Percentiles rank a stretch among this genome's conserved stretches.
phyloP scores from a whole-genome alignment of 2,113 vertebrate species.

The Platichthys stellatus region DNA sequence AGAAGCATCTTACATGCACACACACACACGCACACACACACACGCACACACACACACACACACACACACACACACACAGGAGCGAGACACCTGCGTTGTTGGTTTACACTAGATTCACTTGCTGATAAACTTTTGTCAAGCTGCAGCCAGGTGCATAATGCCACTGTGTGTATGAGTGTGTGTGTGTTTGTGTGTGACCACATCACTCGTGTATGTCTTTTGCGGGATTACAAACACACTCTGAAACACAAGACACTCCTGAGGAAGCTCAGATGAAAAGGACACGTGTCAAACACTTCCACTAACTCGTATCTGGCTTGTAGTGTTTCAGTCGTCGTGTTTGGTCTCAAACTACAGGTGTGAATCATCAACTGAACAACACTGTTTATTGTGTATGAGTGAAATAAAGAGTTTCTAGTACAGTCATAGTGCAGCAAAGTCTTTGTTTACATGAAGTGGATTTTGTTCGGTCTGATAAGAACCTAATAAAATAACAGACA shows the following conservation, averaged over 20 bases:
- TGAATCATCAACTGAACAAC: neutral
- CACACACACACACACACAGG: constrained; percentile 9
- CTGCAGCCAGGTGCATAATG: constrained; percentile 75
- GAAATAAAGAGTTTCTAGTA: neutral
- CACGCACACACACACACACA: constrained; percentile 4
- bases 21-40: neutral
- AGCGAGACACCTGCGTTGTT: constrained; percentile 74
- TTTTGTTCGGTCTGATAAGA: no score
- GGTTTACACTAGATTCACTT: constrained; percentile 69
- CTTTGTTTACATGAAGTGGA: no score
- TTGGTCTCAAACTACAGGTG: neutral
- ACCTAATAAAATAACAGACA: no score
- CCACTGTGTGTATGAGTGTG: constrained; percentile 3
- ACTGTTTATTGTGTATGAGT: neutral
- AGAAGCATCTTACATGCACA: constrained; percentile 24
- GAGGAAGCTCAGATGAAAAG: constrained; percentile 57
- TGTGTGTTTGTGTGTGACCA: constrained; percentile 45
- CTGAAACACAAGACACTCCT: constrained; percentile 46
- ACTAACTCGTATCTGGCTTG: neutral
- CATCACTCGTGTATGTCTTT: constrained; percentile 55
- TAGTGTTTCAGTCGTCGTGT: neutral
- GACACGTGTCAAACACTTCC: constrained; percentile 11
- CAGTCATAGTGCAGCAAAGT: no score
- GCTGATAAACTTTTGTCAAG: constrained; percentile 61
- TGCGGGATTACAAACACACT: constrained; percentile 56